Percentiles rank a stretch among this genome's conserved stretches.
phyloP scores from a whole-genome alignment of 2,888 invertebrate genomes.

The Drosophila greeni region DNA sequence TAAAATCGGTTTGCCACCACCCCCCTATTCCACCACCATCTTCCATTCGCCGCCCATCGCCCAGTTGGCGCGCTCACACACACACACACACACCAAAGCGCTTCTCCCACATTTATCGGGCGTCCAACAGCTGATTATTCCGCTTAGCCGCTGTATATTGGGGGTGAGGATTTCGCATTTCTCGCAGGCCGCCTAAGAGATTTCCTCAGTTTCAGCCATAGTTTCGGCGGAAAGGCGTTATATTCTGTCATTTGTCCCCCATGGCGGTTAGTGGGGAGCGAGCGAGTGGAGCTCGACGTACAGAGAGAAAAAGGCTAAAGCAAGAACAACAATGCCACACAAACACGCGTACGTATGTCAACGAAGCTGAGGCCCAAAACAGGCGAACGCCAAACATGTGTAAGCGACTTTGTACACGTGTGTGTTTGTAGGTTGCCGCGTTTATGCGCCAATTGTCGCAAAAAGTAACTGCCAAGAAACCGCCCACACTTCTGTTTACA shows the following conservation, averaged over 20 bases:
- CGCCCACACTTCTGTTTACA: not conserved
- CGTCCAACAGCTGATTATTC: slow-evolving; percentile 36
- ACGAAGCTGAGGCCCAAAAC: slow-evolving; percentile 55
- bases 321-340: slow-evolving; percentile 35
- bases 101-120: slow-evolving; percentile 31
- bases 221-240: slow-evolving; percentile 50
- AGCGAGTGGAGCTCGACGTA: slow-evolving; percentile 3
- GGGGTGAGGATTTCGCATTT: slow-evolving; percentile 23
- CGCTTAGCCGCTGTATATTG: slow-evolving; percentile 18
- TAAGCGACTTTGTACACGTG: slow-evolving; percentile 44
- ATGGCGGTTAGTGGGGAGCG: slow-evolving; percentile 22
- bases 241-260: slow-evolving; percentile 59
- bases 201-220: slow-evolving; percentile 7
- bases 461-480: not conserved
- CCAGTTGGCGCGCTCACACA: slow-evolving; percentile 63
- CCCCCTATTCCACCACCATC: slow-evolving; percentile 41
- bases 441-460: slow-evolving; percentile 12
- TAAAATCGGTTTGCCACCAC: slow-evolving; percentile 55
- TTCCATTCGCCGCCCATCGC: slow-evolving; percentile 47
- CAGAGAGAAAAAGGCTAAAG: slow-evolving; percentile 22
- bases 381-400: slow-evolving; percentile 70
- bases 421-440: slow-evolving; percentile 31
- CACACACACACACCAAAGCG: slow-evolving; percentile 21
- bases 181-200: not conserved
- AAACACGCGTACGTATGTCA: slow-evolving; percentile 29